These are phyloP conservation scores for Corythornis madagascariensis DNA, from an alignment of 2,113 vertebrate species.

Conservation along the genomic window DNA sequence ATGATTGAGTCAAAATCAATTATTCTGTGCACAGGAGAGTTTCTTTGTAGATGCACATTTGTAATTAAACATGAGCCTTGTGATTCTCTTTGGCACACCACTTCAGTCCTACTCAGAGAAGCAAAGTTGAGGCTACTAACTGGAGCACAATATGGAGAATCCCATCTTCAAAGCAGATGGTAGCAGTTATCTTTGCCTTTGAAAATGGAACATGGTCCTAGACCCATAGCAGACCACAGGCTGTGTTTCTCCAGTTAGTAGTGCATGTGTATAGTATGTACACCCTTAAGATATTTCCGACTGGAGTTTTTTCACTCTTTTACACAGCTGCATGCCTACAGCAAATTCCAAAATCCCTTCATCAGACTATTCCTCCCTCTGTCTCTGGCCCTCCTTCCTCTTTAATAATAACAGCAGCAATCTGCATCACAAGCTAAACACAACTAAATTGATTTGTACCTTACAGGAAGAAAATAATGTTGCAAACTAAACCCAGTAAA, in stretches of 20 bases:
- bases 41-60: no score
- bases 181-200: no score
- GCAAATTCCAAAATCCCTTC: background rate
- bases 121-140: no score
- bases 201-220: background rate
- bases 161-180: no score
- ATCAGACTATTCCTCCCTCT: background rate
- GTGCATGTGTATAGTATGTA: background rate
- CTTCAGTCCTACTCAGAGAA: no score
- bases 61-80: no score
- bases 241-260: background rate
- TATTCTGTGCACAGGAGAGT: no score
- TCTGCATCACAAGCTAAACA: background rate
- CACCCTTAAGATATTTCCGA: background rate
- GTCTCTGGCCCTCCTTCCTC: background rate
- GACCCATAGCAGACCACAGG: no score
- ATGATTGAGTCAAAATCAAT: no score
- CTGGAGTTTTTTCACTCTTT: background rate
- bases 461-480: background rate
- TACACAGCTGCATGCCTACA: background rate
- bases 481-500: constrained; percentile 7
- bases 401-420: background rate
- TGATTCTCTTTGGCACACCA: no score
- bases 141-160: no score
- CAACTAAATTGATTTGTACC: background rate